Evolutionary conservation across 2,113 vertebrate species (phyloP), one percentile per base, ranked within the genome.

Genomic region (Aleadryas rufinucha): DNA sequence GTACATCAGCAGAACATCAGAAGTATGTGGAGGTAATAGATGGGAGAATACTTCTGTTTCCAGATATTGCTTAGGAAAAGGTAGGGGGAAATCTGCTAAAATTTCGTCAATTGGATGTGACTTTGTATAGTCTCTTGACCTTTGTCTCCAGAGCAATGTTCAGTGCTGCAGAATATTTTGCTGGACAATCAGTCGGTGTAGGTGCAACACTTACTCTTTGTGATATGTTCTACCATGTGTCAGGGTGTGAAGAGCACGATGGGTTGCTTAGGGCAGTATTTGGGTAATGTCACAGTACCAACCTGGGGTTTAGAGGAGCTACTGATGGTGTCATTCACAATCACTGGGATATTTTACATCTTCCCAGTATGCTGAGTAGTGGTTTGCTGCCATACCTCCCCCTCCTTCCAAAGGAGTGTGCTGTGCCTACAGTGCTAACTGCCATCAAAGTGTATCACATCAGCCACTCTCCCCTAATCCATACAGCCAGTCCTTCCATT

Each of bases 21-120:
- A 69, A 87, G 7, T 61, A 30, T 12, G 49, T n/a, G 17, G 60
- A 75, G 18, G 18, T 30, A 85, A 68, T 16, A 75, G 42, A 75
- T 39, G 50, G 28, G 53, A 41, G 17, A 11, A 19, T 27, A 7
- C 14, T 87, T 53, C 68, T 41, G 53, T 79, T 96, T 83, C 21
- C 80, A 98, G 97, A 96, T 97, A 89, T 95, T 98, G 83, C 84
- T 98, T 57, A 97, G 97, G 56, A 98, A 97, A 96, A 7, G 93
- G 94, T 5, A 94, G 93, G 79, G 96, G 94, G 53, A 96, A 90
- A 88, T 74, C n/a, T 98, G 77, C 89, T 98, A 41, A 96, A 97
- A 72, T 97, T 97, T 72, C 89, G 87, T 24, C 98, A 97, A 89
- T 82, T 98, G 57, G 97, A 93, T 71, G 95, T 97, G 18, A 96